Evolutionary conservation across 2,113 vertebrate genomes (phyloP).

Genomic region (Albula glossodonta): DNA sequence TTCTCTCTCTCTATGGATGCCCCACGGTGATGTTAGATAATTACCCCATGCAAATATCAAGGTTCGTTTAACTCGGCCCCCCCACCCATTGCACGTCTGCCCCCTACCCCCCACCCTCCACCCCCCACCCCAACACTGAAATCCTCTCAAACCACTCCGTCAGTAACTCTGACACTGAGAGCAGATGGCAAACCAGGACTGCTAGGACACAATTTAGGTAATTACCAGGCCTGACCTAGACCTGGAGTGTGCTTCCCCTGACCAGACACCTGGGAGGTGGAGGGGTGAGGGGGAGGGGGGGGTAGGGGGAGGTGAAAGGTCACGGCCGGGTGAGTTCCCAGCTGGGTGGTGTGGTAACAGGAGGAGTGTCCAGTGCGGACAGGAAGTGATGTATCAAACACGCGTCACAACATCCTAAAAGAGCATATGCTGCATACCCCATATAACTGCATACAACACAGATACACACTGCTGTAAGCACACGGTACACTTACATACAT

Average conservation of each 20-base stretch:
- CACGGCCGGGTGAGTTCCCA: constrained; percentile 48
- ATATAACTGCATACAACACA: too few species aligned
- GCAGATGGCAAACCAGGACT: constrained; percentile 60
- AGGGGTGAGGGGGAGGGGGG: too few species aligned
- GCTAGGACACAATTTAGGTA: constrained; percentile 64
- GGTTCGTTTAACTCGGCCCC: constrained; percentile 61
- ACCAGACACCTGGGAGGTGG: constrained; percentile 45
- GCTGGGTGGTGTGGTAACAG: not conserved
- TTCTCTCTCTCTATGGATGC: not conserved
- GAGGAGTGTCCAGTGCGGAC: not conserved
- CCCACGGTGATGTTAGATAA: constrained; percentile 44
- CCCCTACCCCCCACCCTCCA: too few species aligned
- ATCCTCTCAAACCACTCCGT: too few species aligned
- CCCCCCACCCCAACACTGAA: too few species aligned
- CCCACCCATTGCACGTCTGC: constrained; percentile 16
- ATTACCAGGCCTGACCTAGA: constrained; percentile 58
- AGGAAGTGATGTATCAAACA: not conserved
- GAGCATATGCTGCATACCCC: not conserved
- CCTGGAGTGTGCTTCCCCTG: constrained; percentile 31
- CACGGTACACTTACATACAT: too few species aligned
- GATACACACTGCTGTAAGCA: too few species aligned
- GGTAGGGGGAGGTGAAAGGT: constrained; percentile 41
- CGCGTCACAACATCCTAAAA: not conserved
- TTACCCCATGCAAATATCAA: constrained; percentile 57
- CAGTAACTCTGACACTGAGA: constrained; percentile 19